Base-by-base conservation (phyloP, 1,140 invertebrate species). In the Cherax quadricarinatus region DNA sequence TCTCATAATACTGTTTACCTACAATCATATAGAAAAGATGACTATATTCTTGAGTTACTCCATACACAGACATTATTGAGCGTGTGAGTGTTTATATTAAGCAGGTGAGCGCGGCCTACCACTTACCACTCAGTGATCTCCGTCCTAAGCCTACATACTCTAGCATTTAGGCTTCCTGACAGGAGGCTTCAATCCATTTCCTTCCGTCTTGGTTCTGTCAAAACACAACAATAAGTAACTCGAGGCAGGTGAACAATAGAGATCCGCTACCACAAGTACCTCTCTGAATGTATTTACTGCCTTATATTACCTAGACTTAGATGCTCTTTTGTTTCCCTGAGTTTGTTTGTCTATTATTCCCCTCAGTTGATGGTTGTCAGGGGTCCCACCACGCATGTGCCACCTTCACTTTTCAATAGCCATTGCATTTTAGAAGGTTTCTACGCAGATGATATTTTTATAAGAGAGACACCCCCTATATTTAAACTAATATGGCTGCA, bases 111-210 rank as follows among this genome's bases (percentile, higher is more conserved):
- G 21, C 10, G 49, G 14, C 41, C 70, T 16, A 30, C 21, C n/a
- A 14, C 73, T 79, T 60, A 79, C 86, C 75, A 41, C 73, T 80
- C 60, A 60, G 9, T 60, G 24, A 41, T 48, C 73, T 78, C 75
- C 86, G 51, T 18, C 30, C 30, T 60, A 88, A 18, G 30, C 57
- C 78, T 80, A 78, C 18, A 57, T 60, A 51, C 57, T 88, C 86
- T 80, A 12, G 75, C 78, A 78, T 79, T 88, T 79, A 49, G 51
- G 70, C 51, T 49, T 70, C 70, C 86, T 66, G 14, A 30, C 53
- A 60, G 86, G 86, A 88, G 86, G 24, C 30, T 79, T 73, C 86
- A 80, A 79, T 88, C 75, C 75, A 5, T 18, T 80, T 60, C 86
- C 73, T 79, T 21, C 41, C 86, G 41, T 21, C 53, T 88, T 48